Base-by-base conservation (phyloP, 2,113 vertebrate species). In the Mormyrus lacerda region DNA sequence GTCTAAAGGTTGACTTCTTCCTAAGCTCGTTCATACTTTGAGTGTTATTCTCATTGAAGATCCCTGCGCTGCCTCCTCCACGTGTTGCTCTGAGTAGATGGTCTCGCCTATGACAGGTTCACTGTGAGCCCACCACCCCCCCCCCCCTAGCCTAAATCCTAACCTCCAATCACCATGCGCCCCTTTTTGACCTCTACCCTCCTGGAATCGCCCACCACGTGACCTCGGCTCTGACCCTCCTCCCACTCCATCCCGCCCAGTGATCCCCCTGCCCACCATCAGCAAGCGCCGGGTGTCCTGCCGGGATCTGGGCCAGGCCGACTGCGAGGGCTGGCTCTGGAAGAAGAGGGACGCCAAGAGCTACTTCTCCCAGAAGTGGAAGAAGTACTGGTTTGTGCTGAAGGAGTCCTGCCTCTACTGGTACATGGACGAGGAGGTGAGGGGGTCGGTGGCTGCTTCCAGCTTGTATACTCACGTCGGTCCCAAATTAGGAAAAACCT, bases 321-420 rank as follows among this genome's bases (percentile, higher is more conserved):
- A 99, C 94, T 99, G 98, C 88, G 98, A 99, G 91, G 98, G 98
- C 88, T 99, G 98, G 98, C 95, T 99, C 90, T 99, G 98, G 98
- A 99, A 99, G 92, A 99, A 99, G 95, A 98, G 98, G 93, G 98
- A 99, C 85, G 98, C 98, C 4, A 99, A 99, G 93, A 98, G 98
- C 92, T 99, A 99, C 90, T 99, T 99, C 92, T 99, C 98, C 5
- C 98, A 99, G 92, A 99, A 99, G 88, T 99, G 98, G 85, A 87
- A 87, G 48, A 99, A 99, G 92, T 99, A 99, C 90, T 99, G 98
- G 98, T 99, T 99, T 94, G 97, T 99, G 87, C 93, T 99, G 92
- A 99, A 99, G 93, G 98, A 98, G 88, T 97, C 97, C 84, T 99
- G 98, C 91, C 95, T 99, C 0, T 99, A 99, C 92, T 99, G 98